Percentiles rank a stretch among this genome's conserved stretches.
phyloP scores from a whole-genome alignment of 2,113 vertebrate genomes.

The Pionites leucogaster region DNA sequence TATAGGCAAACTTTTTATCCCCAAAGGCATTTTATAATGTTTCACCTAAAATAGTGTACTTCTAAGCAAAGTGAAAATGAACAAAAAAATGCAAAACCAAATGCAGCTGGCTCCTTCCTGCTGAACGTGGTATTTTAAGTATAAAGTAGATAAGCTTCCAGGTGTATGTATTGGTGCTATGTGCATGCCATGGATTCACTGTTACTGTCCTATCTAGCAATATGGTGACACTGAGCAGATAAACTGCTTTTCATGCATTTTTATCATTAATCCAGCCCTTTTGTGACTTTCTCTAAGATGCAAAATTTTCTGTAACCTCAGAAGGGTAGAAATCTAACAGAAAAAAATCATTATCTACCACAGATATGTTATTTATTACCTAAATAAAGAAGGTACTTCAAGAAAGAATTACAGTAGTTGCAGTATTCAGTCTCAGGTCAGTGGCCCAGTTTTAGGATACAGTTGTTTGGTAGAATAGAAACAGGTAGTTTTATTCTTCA shows the following conservation, averaged over 20 bases:
- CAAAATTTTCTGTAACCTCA: neutral
- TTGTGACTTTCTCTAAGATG: neutral
- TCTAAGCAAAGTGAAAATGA: neutral
- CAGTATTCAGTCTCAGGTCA: neutral
- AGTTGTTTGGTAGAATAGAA: neutral
- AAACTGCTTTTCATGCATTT: neutral
- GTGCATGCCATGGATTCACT: neutral
- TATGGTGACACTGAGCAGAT: fast-evolving
- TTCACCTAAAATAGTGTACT: neutral
- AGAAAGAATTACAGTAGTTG: neutral
- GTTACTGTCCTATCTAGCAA: neutral
- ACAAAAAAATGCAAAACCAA: fast-evolving
- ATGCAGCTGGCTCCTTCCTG: neutral
- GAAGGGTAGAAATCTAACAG: neutral
- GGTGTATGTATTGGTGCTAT: neutral
- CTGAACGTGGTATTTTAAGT: neutral
- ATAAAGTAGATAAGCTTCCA: neutral
- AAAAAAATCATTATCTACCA: neutral
- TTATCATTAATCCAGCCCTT: neutral
- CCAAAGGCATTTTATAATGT: neutral
- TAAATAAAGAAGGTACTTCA: neutral
- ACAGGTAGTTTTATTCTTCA: neutral
- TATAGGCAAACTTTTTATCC: neutral
- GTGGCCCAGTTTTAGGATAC: neutral
- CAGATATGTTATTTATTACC: neutral